phyloP scores from a whole-genome alignment of 2,888 invertebrate genomes.

The Prionchulus punctatus region DNA sequence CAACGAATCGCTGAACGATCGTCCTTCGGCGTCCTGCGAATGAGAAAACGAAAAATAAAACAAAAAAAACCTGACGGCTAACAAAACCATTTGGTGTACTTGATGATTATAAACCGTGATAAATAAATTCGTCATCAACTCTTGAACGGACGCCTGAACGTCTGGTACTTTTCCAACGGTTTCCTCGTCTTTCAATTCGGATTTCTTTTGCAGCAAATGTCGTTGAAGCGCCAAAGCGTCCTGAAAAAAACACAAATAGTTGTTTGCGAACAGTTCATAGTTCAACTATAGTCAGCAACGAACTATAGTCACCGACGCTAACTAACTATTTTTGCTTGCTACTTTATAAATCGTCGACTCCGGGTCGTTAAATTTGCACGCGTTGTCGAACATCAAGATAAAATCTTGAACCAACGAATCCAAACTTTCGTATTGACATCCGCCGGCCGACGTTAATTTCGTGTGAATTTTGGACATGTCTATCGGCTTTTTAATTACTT shows the following conservation, averaged over 20 bases:
- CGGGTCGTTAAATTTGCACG: conserved; percentile 91
- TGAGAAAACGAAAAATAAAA: background rate
- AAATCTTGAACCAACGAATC: conserved; percentile 22
- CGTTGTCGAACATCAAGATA: conserved; percentile 80
- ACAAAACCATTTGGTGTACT: conserved; percentile 19
- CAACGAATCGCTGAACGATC: conserved; percentile 89
- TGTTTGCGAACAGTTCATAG: too few relatives aligned
- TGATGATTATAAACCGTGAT: conserved; percentile 86
- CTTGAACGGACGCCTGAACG: conserved; percentile 71
- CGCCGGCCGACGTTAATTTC: conserved; percentile 44
- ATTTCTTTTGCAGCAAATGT: conserved; percentile 71
- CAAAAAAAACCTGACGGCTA: background rate
- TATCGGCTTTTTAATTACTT: conserved; percentile 85
- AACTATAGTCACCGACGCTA: too few relatives aligned
- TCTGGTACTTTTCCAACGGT: conserved; percentile 40
- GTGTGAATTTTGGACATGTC: conserved; percentile 85
- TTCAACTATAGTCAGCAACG: too few relatives aligned
- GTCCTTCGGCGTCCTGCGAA: conserved; percentile 65
- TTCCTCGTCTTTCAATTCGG: conserved; percentile 57
- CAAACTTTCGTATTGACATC: conserved; percentile 1
- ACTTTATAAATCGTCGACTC: conserved; percentile 67
- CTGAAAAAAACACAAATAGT: conserved; percentile 34
- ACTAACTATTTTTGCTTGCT: background rate
- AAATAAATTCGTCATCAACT: conserved; percentile 72
- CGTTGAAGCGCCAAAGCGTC: conserved; percentile 82